phyloP scores from a whole-genome alignment of 1,140 invertebrate genomes.

The Solenopsis invicta region DNA sequence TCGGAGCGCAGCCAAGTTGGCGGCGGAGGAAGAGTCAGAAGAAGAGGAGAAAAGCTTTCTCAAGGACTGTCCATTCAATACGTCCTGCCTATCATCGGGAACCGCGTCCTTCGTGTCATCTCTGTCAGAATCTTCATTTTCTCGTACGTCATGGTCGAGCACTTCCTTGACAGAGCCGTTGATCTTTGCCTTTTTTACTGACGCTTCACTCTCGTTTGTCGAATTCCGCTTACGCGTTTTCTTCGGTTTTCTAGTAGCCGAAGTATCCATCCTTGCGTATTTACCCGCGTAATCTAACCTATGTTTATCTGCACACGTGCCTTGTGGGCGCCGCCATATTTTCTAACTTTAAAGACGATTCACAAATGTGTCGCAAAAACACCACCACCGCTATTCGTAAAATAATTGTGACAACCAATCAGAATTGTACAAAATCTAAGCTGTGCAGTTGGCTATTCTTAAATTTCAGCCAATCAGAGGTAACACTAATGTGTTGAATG shows the following conservation, averaged over 20 bases:
- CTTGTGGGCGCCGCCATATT: background rate
- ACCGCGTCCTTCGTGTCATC: background rate
- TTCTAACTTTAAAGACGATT: too few relatives aligned
- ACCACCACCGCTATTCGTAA: too few relatives aligned
- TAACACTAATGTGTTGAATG: too few relatives aligned
- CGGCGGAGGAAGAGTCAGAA: constrained; percentile 5
- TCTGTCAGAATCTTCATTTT: background rate
- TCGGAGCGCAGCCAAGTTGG: constrained; percentile 60
- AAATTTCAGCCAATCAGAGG: too few relatives aligned
- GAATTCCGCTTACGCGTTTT: constrained; percentile 7
- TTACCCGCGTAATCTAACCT: background rate
- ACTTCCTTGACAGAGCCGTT: background rate
- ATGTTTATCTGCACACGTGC: constrained; percentile 5
- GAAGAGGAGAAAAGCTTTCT: constrained; percentile 69
- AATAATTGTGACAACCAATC: too few relatives aligned
- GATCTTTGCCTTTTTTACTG: constrained; percentile 1
- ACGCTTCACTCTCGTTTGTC: background rate
- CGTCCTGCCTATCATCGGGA: background rate
- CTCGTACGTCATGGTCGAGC: background rate
- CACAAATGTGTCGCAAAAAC: too few relatives aligned
- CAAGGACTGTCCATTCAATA: constrained; percentile 74
- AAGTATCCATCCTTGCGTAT: background rate
- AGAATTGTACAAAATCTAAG: too few relatives aligned
- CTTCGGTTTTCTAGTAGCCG: background rate
- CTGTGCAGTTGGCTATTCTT: too few relatives aligned